Percentiles rank a stretch among this genome's conserved stretches.
Conservation (phyloP, 1,140 invertebrate genomes). For the Drosophila aff. region DNA sequence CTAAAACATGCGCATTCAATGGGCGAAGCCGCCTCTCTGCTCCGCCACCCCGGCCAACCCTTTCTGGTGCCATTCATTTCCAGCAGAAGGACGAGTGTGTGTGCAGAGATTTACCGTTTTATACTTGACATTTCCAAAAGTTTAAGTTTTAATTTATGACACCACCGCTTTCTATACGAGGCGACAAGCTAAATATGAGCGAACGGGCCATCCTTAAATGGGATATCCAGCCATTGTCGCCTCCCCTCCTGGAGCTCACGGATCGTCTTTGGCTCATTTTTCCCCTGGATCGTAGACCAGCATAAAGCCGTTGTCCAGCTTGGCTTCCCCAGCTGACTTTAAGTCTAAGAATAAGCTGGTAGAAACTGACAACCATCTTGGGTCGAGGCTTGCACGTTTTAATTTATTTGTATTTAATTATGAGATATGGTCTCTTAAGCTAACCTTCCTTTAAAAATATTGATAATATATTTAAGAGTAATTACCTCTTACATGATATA, state of each 20-base stretch:
- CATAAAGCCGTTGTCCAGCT: conserved; percentile 29
- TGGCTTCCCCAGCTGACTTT: not conserved
- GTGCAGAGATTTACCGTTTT: conserved; percentile 85
- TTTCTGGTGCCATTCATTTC: conserved; percentile 75
- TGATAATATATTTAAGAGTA: not conserved
- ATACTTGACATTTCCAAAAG: conserved; percentile 85
- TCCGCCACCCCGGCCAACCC: conserved; percentile 6
- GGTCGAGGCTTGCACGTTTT: not conserved
- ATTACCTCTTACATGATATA: not conserved
- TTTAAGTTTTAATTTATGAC: conserved; percentile 85
- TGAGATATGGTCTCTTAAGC: not conserved
- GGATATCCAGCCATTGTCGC: conserved; percentile 75
- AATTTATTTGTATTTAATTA: not conserved
- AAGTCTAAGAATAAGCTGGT: not conserved
- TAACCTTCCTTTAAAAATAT: not conserved
- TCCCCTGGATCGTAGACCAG: not conserved
- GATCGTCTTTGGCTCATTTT: conserved; percentile 2
- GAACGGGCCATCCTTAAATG: conserved; percentile 69
- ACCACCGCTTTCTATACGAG: conserved; percentile 82
- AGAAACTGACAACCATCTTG: not conserved
- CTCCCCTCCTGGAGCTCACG: conserved; percentile 24
- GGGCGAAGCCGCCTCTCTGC: conserved; percentile 43
- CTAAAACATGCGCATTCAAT: conserved; percentile 83
- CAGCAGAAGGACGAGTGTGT: conserved; percentile 62
- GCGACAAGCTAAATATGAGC: conserved; percentile 80